These are phyloP conservation scores for Montipora sp. DNA, from an alignment of 64 coral and sea anemone genomes.

Conservation along the genomic window DNA sequence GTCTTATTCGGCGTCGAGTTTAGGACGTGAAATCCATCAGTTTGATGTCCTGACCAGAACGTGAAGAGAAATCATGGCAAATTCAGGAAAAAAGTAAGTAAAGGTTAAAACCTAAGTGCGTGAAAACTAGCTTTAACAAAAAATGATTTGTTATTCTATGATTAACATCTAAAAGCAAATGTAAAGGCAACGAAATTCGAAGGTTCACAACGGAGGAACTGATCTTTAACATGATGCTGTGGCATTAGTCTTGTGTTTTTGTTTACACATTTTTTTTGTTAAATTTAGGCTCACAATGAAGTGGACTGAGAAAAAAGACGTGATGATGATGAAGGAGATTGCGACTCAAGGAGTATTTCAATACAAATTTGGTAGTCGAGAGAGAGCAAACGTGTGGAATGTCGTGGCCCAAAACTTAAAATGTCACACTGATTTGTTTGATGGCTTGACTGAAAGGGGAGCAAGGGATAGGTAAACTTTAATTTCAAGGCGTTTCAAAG, in stretches of 20 bases:
- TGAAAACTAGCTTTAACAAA: not conserved
- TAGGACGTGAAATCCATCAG: not conserved
- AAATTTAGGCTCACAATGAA: conserved; percentile 11
- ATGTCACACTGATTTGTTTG: conserved; percentile 28
- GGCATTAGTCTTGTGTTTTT: not conserved
- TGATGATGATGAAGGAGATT: conserved; percentile 55
- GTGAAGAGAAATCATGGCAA: conserved; percentile 5
- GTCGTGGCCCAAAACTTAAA: conserved; percentile 37
- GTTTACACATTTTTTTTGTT: not conserved
- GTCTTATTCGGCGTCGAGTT: not conserved
- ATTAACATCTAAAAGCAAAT: not conserved
- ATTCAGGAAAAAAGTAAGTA: not conserved
- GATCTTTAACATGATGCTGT: not conserved
- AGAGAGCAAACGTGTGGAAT: conserved; percentile 51
- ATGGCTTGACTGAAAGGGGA: conserved; percentile 15
- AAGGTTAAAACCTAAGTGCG: not conserved
- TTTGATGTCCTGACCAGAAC: not conserved
- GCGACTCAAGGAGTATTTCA: conserved; percentile 34
- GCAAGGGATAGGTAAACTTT: conserved; percentile 60
- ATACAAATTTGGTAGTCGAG: conserved; percentile 34
- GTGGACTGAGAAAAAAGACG: conserved; percentile 38
- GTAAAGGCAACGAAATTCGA: no score
- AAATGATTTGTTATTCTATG: not conserved
- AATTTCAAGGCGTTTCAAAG: conserved; percentile 59
- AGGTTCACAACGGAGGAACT: not conserved